phyloP scores from a whole-genome alignment of 1,140 invertebrate species.

The Cydia fagiglandana region DNA sequence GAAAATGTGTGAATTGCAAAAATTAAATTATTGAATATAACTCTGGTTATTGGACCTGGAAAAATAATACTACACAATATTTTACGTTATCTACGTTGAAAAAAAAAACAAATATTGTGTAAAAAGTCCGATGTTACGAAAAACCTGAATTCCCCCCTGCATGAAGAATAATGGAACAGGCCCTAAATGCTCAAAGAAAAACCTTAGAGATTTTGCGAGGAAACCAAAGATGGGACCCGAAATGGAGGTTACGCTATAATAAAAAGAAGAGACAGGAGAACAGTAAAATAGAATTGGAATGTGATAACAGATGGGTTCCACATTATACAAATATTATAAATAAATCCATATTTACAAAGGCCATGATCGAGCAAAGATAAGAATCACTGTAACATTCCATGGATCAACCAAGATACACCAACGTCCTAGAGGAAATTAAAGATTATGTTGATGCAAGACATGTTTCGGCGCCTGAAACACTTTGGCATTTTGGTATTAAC shows the following conservation, averaged over 20 bases:
- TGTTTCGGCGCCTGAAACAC: slow-evolving; percentile 35
- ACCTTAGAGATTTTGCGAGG: slow-evolving; percentile 37
- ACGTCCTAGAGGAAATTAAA: slow-evolving; percentile 33
- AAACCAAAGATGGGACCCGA: slow-evolving; percentile 9
- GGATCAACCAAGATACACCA: not conserved
- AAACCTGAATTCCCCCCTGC: slow-evolving; percentile 39
- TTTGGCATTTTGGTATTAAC: too few species aligned
- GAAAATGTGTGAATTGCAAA: too few species aligned
- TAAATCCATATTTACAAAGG: slow-evolving; percentile 41
- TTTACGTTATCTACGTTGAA: too few species aligned
- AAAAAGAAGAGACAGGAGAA: slow-evolving; percentile 32
- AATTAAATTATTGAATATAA: too few species aligned
- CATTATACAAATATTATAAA: slow-evolving; percentile 36
- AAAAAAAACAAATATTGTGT: too few species aligned
- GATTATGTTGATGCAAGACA: slow-evolving; percentile 34
- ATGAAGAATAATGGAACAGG: slow-evolving; percentile 35
- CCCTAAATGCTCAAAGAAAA: slow-evolving; percentile 45
- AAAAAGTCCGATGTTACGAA: too few species aligned
- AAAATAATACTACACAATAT: too few species aligned
- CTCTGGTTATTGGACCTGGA: too few species aligned
- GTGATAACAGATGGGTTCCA: slow-evolving; percentile 36
- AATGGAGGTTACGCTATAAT: slow-evolving; percentile 20
- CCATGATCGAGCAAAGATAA: slow-evolving; percentile 35
- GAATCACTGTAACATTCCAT: slow-evolving; percentile 29
- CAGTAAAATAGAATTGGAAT: slow-evolving; percentile 27